These are phyloP conservation scores for Mycetomoellerius zeteki DNA, from an alignment of 1,140 invertebrate species.

Conservation along the genomic window DNA sequence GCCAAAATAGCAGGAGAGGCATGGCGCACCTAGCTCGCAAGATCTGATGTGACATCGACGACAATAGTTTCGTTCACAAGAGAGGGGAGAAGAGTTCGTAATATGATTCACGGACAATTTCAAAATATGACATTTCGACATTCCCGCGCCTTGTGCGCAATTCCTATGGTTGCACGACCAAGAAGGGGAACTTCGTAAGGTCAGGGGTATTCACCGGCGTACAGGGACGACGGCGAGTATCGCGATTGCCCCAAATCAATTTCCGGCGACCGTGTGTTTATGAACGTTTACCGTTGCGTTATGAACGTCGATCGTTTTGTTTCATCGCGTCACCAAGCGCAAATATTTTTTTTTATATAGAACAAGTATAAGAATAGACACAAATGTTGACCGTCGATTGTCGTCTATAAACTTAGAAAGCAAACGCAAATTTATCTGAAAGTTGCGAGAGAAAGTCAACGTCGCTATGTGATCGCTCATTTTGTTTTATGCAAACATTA, in stretches of 20 bases:
- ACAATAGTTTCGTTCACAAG: constrained; percentile 73
- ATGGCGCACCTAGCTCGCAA: constrained; percentile 36
- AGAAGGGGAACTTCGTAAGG: constrained; percentile 77
- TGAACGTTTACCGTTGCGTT: too few species aligned
- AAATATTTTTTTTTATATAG: background rate
- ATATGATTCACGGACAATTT: constrained; percentile 83
- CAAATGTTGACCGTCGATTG: background rate
- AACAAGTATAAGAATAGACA: background rate
- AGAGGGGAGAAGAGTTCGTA: constrained; percentile 63
- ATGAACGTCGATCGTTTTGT: background rate
- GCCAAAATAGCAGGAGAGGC: constrained; percentile 55
- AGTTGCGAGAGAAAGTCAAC: constrained; percentile 11
- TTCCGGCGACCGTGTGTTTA: background rate
- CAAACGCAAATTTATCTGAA: constrained; percentile 7
- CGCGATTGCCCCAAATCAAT: constrained; percentile 8
- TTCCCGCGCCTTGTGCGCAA: constrained; percentile 78
- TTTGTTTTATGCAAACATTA: background rate
- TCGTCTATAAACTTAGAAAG: background rate
- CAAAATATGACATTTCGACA: constrained; percentile 84
- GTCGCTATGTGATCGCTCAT: background rate
- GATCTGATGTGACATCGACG: constrained; percentile 10
- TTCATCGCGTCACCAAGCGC: background rate
- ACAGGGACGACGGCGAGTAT: constrained; percentile 20
- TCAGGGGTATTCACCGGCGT: constrained; percentile 80
- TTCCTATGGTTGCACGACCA: constrained; percentile 59